A percentile compares a stretch with the other conserved stretches of the same genome.
phyloP scores from a whole-genome alignment of 2,113 vertebrate genomes.

The Pseudonaja textilis region DNA sequence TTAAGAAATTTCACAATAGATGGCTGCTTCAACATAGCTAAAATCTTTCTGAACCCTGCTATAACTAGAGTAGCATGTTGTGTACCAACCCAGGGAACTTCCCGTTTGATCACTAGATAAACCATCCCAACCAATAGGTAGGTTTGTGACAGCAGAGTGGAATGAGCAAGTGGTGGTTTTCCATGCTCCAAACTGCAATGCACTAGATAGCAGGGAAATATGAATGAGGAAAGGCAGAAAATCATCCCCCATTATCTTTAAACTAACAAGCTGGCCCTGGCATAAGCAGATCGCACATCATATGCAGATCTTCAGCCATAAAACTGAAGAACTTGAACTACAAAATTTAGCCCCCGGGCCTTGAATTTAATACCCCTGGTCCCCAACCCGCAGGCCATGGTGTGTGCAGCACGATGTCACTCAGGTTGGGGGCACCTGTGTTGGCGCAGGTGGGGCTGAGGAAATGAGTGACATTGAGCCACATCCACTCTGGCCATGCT shows the following conservation, averaged over 20 bases:
- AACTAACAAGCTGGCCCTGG: not conserved
- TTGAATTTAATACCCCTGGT: too few species aligned
- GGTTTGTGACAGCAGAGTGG: not conserved
- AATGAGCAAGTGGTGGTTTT: not conserved
- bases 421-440: too few species aligned
- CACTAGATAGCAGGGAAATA: too few species aligned
- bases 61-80: not conserved
- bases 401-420: too few species aligned
- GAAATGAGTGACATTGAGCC: too few species aligned
- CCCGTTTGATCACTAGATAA: not conserved
- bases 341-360: not conserved
- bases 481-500: too few species aligned
- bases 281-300: not conserved
- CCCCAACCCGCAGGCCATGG: too few species aligned
- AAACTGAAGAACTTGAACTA: not conserved
- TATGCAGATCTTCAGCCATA: not conserved
- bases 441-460: too few species aligned
- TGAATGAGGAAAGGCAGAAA: not conserved
- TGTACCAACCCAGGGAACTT: not conserved
- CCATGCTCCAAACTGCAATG: not conserved
- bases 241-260: not conserved
- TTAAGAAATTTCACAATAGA: constrained; percentile 69
- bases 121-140: not conserved
- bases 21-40: constrained; percentile 66
- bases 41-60: constrained; percentile 32